Evolutionary conservation across 2,888 invertebrate species (phyloP).

Genomic region (Camponotus fellah): DNA sequence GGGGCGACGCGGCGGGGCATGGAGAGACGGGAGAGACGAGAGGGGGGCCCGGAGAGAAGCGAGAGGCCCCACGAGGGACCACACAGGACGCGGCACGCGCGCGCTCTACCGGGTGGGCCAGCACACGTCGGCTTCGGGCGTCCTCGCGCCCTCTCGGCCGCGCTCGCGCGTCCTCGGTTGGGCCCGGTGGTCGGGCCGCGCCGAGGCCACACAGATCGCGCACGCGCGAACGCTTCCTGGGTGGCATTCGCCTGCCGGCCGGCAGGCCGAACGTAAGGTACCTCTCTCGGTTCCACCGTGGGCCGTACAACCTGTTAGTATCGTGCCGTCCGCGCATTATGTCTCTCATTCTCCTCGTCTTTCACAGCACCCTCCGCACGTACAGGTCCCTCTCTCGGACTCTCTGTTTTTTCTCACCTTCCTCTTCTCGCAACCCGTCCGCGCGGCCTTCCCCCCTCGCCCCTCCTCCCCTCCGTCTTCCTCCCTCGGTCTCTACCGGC

Average conservation of each 20-base stretch:
- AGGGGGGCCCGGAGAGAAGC: constrained; percentile 33
- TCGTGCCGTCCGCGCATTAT: constrained; percentile 83
- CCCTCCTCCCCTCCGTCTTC: constrained; percentile 2
- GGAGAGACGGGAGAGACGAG: constrained; percentile 51
- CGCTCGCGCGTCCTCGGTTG: constrained; percentile 79
- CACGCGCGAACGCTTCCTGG: constrained; percentile 85
- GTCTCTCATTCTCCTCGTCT: constrained; percentile 79
- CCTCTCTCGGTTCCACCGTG: constrained; percentile 73
- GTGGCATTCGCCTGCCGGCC: constrained; percentile 85
- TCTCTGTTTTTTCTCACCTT: constrained; percentile 56
- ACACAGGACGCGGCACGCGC: constrained; percentile 93
- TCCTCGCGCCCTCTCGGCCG: constrained; percentile 76
- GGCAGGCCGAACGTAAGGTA: constrained; percentile 77
- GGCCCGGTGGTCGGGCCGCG: constrained; percentile 78
- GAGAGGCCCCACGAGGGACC: constrained; percentile 86
- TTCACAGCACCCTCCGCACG: constrained; percentile 70
- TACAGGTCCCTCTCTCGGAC: constrained; percentile 57
- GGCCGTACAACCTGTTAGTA: constrained; percentile 84
- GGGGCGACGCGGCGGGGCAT: constrained; percentile 37
- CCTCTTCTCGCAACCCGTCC: constrained; percentile 42
- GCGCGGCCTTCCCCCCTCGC: not conserved
- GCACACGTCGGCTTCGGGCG: constrained; percentile 83
- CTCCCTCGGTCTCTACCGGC: constrained; percentile 44
- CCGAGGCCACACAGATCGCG: constrained; percentile 84
- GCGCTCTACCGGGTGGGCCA: constrained; percentile 88